These are phyloP conservation scores for Sesamia inferens DNA, from an alignment of 2,888 invertebrate species.

Conservation along the genomic window DNA sequence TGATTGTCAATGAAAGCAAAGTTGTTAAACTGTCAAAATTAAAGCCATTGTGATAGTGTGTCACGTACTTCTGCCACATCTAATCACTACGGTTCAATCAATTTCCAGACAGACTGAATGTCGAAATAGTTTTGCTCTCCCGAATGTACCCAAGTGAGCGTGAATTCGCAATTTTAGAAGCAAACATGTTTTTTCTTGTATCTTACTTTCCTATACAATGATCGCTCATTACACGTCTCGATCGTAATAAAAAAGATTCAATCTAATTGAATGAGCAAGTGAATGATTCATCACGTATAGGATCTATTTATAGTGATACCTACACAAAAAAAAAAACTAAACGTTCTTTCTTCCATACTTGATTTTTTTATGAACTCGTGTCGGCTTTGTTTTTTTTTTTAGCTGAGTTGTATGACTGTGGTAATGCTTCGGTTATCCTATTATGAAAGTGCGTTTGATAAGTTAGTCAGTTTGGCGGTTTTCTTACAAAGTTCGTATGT, in stretches of 20 bases:
- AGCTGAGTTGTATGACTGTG: not conserved
- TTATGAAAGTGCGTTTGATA: conserved; percentile 3
- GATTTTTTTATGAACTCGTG: conserved; percentile 18
- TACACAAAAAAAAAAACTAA: conserved; percentile 50
- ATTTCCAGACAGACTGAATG: not conserved
- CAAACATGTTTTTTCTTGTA: conserved; percentile 30
- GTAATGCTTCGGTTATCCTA: not conserved
- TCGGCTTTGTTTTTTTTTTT: not conserved
- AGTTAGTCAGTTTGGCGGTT: not conserved
- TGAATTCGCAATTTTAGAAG: conserved; percentile 45
- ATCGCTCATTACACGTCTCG: conserved; percentile 43
- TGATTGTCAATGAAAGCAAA: too few species aligned
- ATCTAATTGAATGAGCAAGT: conserved; percentile 68
- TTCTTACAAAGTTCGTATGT: too few species aligned
- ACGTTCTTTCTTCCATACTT: conserved; percentile 20
- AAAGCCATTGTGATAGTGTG: too few species aligned
- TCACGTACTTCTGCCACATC: not conserved
- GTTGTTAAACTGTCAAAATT: too few species aligned
- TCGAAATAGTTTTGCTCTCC: not conserved
- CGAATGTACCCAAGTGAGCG: not conserved
- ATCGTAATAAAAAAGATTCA: conserved; percentile 66
- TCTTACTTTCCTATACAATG: conserved; percentile 44
- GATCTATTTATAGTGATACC: conserved; percentile 60
- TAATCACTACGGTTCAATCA: not conserved
- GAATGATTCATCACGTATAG: conserved; percentile 62